Evolutionary conservation across 2,113 vertebrate species (phyloP).

Genomic region (Ceyx margarethae): DNA sequence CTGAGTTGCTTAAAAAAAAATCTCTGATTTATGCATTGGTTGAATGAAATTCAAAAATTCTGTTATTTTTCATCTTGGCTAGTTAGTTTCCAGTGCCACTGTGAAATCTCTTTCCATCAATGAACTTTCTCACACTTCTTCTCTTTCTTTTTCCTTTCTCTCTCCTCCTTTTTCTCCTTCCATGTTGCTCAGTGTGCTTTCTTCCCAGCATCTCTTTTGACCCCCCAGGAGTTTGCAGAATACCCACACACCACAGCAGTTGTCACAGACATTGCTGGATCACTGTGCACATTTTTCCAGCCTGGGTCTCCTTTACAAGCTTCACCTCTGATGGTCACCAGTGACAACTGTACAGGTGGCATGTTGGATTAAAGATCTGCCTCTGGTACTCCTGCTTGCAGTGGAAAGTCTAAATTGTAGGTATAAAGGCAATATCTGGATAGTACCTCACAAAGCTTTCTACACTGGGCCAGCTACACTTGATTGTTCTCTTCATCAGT

Average conservation of each 20-base stretch:
- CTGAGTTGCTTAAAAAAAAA: not conserved
- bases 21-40: not conserved
- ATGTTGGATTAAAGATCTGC: not conserved
- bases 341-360: not conserved
- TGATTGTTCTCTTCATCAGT: not conserved
- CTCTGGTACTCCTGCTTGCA: not conserved
- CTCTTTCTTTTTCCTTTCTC: not conserved
- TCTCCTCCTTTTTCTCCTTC: not conserved
- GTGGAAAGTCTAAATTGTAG: not conserved
- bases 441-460: not conserved
- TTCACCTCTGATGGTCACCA: not conserved
- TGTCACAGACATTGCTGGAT: not conserved
- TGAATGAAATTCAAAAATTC: not conserved
- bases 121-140: too few species aligned
- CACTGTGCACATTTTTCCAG: not conserved
- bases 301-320: not conserved
- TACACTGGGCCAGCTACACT: fast-evolving
- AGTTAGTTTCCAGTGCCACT: not conserved
- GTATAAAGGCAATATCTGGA: not conserved
- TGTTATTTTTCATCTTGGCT: not conserved
- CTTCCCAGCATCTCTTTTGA: not conserved
- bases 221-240: not conserved
- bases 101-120: not conserved
- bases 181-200: not conserved
- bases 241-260: not conserved